A percentile compares a stretch with the other conserved stretches of the same genome.
Evolutionary conservation across 2,888 invertebrate species (phyloP).

Genomic region (Loripinus fragilis): DNA sequence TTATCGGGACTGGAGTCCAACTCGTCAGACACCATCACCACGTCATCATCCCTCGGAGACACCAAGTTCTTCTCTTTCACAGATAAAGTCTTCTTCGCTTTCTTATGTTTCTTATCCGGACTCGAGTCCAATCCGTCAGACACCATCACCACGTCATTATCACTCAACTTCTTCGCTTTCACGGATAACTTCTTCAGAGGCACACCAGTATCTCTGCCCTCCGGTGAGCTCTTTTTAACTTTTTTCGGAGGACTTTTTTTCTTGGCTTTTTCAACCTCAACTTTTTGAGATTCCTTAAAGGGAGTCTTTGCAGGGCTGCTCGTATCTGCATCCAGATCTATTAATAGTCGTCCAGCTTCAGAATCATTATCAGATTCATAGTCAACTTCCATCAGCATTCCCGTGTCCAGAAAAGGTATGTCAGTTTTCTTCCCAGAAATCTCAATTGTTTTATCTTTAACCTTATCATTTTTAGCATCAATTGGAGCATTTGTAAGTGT

Average conservation of each 20-base stretch:
- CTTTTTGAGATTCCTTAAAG: background rate
- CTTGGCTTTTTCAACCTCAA: background rate
- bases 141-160: constrained; percentile 12
- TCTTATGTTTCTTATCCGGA: constrained; percentile 25
- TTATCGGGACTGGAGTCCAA: constrained; percentile 24
- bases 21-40: background rate
- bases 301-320: background rate
- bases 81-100: background rate
- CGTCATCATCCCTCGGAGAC: too few species aligned
- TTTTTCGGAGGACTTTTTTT: background rate
- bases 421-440: background rate
- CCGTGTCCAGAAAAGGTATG: background rate
- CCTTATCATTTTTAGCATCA: background rate
- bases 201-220: background rate
- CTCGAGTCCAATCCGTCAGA: constrained; percentile 4
- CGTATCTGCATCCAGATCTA: constrained; percentile 41
- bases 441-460: background rate
- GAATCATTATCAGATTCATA: constrained; percentile 32
- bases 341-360: constrained; percentile 41
- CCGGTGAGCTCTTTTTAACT: background rate
- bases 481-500: background rate
- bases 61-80: too few species aligned
- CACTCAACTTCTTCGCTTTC: background rate
- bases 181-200: background rate
- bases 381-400: constrained; percentile 13